phyloP scores from a whole-genome alignment of 1,140 invertebrate species.

The Bombus haemorrhoidalis region DNA sequence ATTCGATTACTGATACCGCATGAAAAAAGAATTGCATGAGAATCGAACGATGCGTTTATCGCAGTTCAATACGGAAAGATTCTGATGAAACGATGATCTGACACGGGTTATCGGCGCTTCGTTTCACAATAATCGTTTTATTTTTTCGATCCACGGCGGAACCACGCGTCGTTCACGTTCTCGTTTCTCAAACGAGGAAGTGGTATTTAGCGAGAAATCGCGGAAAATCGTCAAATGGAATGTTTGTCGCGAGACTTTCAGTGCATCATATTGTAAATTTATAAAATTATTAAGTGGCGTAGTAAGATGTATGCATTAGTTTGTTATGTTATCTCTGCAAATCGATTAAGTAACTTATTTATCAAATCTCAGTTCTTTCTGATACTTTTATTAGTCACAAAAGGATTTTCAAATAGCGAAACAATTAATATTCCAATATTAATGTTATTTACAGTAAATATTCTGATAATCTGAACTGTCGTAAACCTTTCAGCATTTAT shows the following conservation, averaged over 20 bases:
- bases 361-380: too few species aligned
- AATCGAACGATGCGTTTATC: slow-evolving; percentile 60
- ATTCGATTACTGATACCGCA: not conserved
- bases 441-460: too few species aligned
- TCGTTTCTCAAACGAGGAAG: not conserved
- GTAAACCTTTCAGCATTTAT: too few species aligned
- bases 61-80: slow-evolving; percentile 39
- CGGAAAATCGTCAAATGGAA: not conserved
- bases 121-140: not conserved
- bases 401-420: not conserved
- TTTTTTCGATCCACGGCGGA: not conserved
- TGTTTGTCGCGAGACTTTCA: not conserved
- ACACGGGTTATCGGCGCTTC: slow-evolving; percentile 18
- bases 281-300: too few species aligned
- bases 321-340: not conserved
- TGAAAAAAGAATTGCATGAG: not conserved
- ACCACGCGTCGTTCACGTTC: slow-evolving; percentile 46
- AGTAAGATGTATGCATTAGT: too few species aligned
- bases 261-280: too few species aligned
- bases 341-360: not conserved
- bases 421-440: too few species aligned
- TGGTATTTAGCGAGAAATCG: not conserved
- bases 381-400: not conserved
- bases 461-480: too few species aligned
- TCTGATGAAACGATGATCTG: slow-evolving; percentile 47